Evolutionary conservation across 2,888 invertebrate species (phyloP).

Genomic region (Leptarthrus brevirostris): DNA sequence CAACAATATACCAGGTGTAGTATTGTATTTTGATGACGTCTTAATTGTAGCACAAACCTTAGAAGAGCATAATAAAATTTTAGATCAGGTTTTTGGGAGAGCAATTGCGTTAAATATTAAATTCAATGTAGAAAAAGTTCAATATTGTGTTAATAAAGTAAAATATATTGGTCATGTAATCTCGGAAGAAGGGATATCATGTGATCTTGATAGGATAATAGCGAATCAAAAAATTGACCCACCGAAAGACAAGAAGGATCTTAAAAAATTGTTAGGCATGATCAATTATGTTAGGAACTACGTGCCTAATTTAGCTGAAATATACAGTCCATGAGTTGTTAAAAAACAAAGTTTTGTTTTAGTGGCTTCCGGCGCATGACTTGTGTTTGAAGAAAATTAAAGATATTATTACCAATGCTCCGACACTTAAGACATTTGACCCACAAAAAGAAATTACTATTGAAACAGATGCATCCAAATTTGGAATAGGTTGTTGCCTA

Average conservation of each 20-base stretch:
- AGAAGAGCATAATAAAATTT: constrained; percentile 55
- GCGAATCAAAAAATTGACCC: constrained; percentile 36
- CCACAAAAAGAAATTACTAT: constrained; percentile 2
- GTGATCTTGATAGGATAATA: constrained; percentile 48
- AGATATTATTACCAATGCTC: background rate
- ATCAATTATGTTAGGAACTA: constrained; percentile 50
- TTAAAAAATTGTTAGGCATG: constrained; percentile 51
- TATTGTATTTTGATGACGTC: constrained; percentile 60
- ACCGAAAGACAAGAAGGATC: constrained; percentile 46
- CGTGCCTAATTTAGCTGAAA: constrained; percentile 16
- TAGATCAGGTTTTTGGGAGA: constrained; percentile 56
- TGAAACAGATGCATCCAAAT: constrained; percentile 48
- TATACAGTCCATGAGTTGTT: no score
- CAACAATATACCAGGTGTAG: constrained; percentile 56
- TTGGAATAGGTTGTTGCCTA: constrained; percentile 46
- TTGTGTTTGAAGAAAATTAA: background rate
- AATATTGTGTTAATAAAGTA: constrained; percentile 54
- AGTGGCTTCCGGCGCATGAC: background rate
- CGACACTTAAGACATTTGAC: background rate
- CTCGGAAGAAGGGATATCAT: constrained; percentile 47
- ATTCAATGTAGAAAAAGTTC: constrained; percentile 57
- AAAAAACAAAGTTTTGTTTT: background rate
- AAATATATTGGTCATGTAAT: constrained; percentile 57
- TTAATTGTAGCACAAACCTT: constrained; percentile 48
- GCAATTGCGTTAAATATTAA: constrained; percentile 57